A percentile compares a stretch with the other conserved stretches of the same genome.
Evolutionary conservation across 2,888 invertebrate genomes (phyloP).

Genomic region (Thalpophila matura): DNA sequence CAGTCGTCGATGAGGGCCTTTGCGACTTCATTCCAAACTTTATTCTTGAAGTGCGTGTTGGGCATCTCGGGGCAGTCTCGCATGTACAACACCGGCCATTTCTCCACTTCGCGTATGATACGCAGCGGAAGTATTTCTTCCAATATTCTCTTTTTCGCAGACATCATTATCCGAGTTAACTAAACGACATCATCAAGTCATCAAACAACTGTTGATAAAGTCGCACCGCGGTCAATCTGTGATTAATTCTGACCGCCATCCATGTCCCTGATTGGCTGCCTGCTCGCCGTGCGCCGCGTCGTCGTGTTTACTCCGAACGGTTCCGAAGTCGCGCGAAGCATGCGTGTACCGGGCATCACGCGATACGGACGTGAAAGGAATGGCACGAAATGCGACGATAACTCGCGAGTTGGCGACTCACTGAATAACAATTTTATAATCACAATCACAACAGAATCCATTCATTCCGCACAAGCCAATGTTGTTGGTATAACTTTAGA

Average conservation of each 20-base stretch:
- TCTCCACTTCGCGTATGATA: slow-evolving; percentile 73
- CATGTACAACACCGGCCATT: slow-evolving; percentile 71
- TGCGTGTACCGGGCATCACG: slow-evolving; percentile 16
- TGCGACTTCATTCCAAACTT: slow-evolving; percentile 71
- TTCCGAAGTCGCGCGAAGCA: slow-evolving; percentile 29
- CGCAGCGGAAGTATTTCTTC: slow-evolving; percentile 71
- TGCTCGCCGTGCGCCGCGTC: neutral
- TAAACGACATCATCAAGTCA: neutral
- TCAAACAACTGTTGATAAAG: neutral
- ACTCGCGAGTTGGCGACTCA: slow-evolving; percentile 13
- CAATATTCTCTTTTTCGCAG: slow-evolving; percentile 63
- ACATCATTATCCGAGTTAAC: slow-evolving; percentile 38
- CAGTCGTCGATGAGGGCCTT: slow-evolving; percentile 66
- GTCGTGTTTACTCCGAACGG: slow-evolving; percentile 14
- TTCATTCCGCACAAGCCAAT: neutral
- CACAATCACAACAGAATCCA: slow-evolving; percentile 9
- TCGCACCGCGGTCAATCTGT: neutral
- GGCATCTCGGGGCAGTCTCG: slow-evolving; percentile 64
- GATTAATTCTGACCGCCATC: neutral
- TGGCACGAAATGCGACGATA: slow-evolving; percentile 30
- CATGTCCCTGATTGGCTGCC: slow-evolving; percentile 2
- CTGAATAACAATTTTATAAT: slow-evolving; percentile 6
- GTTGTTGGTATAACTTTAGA: neutral
- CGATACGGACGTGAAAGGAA: slow-evolving; percentile 19
- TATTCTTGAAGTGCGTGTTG: slow-evolving; percentile 62